A percentile compares a stretch with the other conserved stretches of the same genome.
These are phyloP conservation scores for Solen grandis DNA, from an alignment of 1,140 invertebrate species.

Conservation along the genomic window DNA sequence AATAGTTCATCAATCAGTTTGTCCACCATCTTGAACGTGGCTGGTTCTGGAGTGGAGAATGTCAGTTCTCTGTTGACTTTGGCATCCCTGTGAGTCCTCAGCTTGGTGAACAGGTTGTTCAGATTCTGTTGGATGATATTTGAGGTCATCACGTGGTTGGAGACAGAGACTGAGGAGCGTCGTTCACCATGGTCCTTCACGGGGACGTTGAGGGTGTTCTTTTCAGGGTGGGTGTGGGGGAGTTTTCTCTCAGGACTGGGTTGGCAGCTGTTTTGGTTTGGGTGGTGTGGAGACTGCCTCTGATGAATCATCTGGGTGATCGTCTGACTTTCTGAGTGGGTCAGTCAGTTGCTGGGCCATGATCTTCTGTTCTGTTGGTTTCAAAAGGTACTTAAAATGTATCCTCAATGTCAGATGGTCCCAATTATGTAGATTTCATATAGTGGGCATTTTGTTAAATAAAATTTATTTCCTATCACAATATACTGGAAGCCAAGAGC, in stretches of 20 bases:
- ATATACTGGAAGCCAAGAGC: no score
- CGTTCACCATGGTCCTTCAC: neutral
- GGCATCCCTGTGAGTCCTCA: slow-evolving; percentile 23
- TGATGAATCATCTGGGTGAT: neutral
- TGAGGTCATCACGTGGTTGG: slow-evolving; percentile 21
- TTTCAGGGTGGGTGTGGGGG: neutral
- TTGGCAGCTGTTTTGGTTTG: neutral
- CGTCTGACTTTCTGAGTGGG: neutral
- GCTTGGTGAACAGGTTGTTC: slow-evolving; percentile 39
- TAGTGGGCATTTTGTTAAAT: no score
- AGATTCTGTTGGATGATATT: slow-evolving; percentile 38
- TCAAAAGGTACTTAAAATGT: no score
- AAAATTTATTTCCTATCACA: no score
- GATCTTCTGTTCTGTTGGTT: neutral
- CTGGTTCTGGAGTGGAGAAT: slow-evolving; percentile 12
- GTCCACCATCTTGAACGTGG: slow-evolving; percentile 42
- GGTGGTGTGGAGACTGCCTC: neutral
- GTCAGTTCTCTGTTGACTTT: neutral
- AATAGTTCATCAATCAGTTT: slow-evolving; percentile 41
- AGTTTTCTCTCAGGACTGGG: neutral
- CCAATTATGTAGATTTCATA: no score
- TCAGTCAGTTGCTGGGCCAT: neutral
- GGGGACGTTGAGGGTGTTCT: neutral
- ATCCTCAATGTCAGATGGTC: no score
- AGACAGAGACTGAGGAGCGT: neutral